A percentile compares a stretch with the other conserved stretches of the same genome.
Evolutionary conservation across 2,797 vertebrate species (phyloP).

Genomic region (Dendrocincla fuliginosa): DNA sequence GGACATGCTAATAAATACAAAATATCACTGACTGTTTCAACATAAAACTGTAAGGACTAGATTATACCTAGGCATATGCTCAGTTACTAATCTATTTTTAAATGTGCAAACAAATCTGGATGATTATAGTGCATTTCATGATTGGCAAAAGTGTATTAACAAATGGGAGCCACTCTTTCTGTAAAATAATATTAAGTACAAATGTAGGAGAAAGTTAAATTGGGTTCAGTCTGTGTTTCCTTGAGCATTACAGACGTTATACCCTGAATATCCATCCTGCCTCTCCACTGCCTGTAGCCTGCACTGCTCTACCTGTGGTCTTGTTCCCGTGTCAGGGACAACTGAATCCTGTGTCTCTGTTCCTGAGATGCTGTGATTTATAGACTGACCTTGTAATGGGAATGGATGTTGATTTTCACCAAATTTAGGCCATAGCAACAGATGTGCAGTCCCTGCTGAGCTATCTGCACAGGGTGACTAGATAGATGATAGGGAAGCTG

Average conservation of each 20-base stretch:
- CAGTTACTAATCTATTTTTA: background rate
- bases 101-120: background rate
- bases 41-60: background rate
- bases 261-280: background rate
- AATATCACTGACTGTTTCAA: background rate
- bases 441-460: background rate
- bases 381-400: background rate
- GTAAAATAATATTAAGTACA: background rate
- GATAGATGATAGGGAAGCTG: background rate
- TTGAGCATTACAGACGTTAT: background rate
- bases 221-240: background rate
- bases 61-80: background rate
- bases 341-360: background rate
- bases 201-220: background rate
- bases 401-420: background rate
- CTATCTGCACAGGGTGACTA: background rate
- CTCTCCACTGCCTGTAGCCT: rapidly evolving
- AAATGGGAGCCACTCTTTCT: background rate
- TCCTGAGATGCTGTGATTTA: background rate
- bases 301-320: rapidly evolving
- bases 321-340: background rate
- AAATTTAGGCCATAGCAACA: background rate
- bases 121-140: background rate
- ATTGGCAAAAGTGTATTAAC: background rate
- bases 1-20: background rate